Percentiles rank a stretch among this genome's conserved stretches.
Conservation (phyloP, 2,797 vertebrate species). For the Oreochromis mossambicus region DNA sequence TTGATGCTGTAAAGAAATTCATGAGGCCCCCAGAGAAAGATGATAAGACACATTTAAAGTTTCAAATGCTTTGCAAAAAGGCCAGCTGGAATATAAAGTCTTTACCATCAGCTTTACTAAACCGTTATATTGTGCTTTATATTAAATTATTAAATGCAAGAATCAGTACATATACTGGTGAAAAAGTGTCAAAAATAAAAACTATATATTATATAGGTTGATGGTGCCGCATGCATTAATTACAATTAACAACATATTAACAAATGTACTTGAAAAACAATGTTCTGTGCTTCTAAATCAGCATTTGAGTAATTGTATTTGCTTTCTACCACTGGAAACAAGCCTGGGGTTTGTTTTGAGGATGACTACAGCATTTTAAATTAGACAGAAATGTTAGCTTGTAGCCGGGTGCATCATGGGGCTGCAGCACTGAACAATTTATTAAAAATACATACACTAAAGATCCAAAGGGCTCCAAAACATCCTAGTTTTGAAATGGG, state of each 20-base stretch:
- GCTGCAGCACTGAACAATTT: not conserved
- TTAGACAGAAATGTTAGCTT: not conserved
- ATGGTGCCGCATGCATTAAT: not conserved
- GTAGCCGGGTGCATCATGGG: not conserved
- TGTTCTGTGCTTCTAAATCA: not conserved
- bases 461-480: slow-evolving; percentile 11
- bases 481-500: not conserved
- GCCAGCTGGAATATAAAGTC: not conserved
- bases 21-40: not conserved
- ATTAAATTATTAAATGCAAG: not conserved
- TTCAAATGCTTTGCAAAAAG: not conserved
- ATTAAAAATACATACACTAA: slow-evolving; percentile 24
- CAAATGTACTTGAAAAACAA: not conserved
- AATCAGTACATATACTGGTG: not conserved
- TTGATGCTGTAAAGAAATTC: not conserved
- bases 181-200: not conserved
- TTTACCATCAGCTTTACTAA: not conserved
- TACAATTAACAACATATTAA: not conserved
- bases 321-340: not conserved
- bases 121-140: not conserved
- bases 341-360: not conserved
- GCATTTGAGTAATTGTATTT: not conserved
- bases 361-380: not conserved
- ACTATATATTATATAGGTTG: not conserved
- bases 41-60: not conserved